These are phyloP conservation scores for Emydoidea blandingii DNA, from an alignment of 2,797 vertebrate species.

Conservation along the genomic window DNA sequence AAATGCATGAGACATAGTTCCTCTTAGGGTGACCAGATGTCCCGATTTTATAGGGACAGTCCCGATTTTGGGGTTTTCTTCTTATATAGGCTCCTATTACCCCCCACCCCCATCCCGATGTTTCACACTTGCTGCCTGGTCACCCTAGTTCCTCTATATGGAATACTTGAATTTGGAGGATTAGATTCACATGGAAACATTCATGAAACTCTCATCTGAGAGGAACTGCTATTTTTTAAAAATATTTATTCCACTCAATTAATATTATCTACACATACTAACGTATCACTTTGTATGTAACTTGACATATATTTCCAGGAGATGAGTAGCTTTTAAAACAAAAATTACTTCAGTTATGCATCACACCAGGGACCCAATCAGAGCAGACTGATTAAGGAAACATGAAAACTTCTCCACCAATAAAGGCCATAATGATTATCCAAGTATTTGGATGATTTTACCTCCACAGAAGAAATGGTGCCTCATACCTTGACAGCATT, in stretches of 20 bases:
- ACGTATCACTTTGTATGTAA: neutral
- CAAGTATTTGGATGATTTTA: neutral
- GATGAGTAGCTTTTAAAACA: neutral
- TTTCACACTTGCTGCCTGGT: no score
- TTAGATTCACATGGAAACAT: neutral
- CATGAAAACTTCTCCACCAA: accelerated
- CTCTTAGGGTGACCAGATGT: no score
- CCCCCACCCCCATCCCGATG: no score
- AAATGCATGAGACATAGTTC: neutral
- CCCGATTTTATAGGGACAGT: no score
- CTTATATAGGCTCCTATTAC: no score
- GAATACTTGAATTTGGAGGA: neutral
- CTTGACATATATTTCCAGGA: accelerated
- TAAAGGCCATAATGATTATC: neutral
- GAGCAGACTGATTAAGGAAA: neutral
- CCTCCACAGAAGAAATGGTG: accelerated
- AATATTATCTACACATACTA: neutral
- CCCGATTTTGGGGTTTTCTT: no score
- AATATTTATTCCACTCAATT: neutral
- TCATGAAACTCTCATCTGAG: neutral
- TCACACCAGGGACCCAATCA: neutral
- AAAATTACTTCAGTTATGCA: neutral
- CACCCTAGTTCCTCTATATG: neutral
- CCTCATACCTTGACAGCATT: neutral
- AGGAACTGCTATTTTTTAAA: neutral